Evolutionary conservation across 1,140 invertebrate genomes (phyloP), one percentile per base, ranked within the genome.

Genomic region (Bombus ignitus): DNA sequence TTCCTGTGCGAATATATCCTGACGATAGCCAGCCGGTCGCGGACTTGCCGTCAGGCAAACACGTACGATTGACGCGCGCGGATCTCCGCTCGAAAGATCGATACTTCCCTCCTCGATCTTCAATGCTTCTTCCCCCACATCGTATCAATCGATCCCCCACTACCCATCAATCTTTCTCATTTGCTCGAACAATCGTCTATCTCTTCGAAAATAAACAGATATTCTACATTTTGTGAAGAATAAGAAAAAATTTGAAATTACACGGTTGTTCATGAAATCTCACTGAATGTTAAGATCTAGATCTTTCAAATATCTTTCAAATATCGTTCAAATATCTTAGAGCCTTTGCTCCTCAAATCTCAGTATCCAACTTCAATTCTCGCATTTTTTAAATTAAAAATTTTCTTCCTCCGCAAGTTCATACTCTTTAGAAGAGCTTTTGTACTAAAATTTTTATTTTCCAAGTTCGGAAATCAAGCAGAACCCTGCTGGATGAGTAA

Each of bases 1-100:
- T 90, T 92, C 91, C 92, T 92, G 92, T 89, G 85, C 92, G 93
- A 92, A 92, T 93, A 92, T 93, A 91, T 92, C 92, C 92, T 93
- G 92, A 90, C 91, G 91, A 88, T 93, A 90, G 91, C 88, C 89
- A 80, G 90, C 92, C 90, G 89, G 86, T 89, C 87, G 90, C 90
- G 87, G 87, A 92, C 89, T 92, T 93, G 86, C 89, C 90, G 88
- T 89, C 86, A 88, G 88, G 88, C 87, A 92, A 90, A 90, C 81
- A 90, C 81, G 83, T 87, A 83, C 70, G 80, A 86, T 53, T 86
- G 72, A 86, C 72, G 71, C 81, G 73, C 84, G 70, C 70, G 10
- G 70, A 72, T 83, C 81, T 86, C 72, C 39, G 71, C 28, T 32
- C 59, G 42, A 37, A 70, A 28, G 71, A 83, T 86, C 85, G 74